A percentile compares a stretch with the other conserved stretches of the same genome.
phyloP scores from a whole-genome alignment of 2,888 invertebrate genomes.

The Drosophila trichaetosa region DNA sequence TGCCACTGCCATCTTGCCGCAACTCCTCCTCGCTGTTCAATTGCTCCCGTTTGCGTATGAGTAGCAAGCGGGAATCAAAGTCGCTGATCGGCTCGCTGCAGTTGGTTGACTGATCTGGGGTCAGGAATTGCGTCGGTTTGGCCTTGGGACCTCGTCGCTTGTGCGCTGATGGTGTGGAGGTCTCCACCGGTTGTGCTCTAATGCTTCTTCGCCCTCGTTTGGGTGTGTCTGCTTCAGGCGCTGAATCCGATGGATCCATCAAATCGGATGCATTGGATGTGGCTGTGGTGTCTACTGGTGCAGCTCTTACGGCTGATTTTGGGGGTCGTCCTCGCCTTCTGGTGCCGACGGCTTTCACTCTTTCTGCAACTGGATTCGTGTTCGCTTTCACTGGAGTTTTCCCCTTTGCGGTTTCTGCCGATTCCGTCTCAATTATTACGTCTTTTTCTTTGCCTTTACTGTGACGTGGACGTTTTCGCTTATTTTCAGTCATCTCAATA shows the following conservation, averaged over 20 bases:
- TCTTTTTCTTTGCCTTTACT: neutral
- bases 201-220: neutral
- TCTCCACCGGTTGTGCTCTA: neutral
- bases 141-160: slow-evolving; percentile 38
- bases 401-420: neutral
- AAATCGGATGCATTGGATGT: neutral
- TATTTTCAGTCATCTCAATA: neutral
- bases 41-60: slow-evolving; percentile 78
- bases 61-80: slow-evolving; percentile 76
- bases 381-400: neutral
- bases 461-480: neutral
- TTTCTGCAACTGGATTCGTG: no score
- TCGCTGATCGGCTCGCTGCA: slow-evolving; percentile 7
- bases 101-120: neutral
- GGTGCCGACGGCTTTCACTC: neutral
- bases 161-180: slow-evolving; percentile 7
- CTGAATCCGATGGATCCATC: neutral
- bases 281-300: neutral
- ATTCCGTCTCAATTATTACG: neutral
- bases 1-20: slow-evolving; percentile 50
- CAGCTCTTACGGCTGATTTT: neutral
- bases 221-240: neutral
- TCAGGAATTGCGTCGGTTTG: slow-evolving; percentile 2
- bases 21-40: slow-evolving; percentile 69
- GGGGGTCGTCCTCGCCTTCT: slow-evolving; percentile 22